phyloP scores from a whole-genome alignment of 2,113 vertebrate genomes.

The Gracilinanus agilis region DNA sequence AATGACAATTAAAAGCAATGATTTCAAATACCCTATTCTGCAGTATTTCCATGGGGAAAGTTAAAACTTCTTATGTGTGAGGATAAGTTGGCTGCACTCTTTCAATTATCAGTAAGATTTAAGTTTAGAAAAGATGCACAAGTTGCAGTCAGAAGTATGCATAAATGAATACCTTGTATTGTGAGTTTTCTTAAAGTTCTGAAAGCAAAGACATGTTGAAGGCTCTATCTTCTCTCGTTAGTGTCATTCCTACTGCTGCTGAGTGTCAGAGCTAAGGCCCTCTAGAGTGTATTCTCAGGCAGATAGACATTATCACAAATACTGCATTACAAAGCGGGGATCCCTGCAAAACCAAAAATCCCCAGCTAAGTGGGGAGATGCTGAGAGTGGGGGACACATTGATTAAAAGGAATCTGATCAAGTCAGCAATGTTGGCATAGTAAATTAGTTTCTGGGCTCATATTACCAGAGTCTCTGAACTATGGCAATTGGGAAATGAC shows the following conservation, averaged over 20 bases:
- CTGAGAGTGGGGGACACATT: not conserved
- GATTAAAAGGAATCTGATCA: not conserved
- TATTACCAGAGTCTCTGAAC: not conserved
- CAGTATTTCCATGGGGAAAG: not conserved
- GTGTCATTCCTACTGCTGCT: not conserved
- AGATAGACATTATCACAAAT: not conserved
- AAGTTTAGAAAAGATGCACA: slow-evolving; percentile 51
- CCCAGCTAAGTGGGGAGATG: not conserved
- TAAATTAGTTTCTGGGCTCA: not conserved
- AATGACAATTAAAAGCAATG: not conserved
- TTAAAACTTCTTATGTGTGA: not conserved
- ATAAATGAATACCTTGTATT: slow-evolving; percentile 60
- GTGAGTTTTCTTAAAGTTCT: slow-evolving; percentile 55
- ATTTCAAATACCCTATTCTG: not conserved
- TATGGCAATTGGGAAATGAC: not conserved
- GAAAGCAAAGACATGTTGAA: slow-evolving; percentile 1
- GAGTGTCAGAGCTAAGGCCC: not conserved
- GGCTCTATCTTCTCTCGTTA: slow-evolving; percentile 39
- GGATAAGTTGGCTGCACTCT: not conserved
- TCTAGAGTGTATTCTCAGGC: not conserved
- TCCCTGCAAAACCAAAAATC: not conserved
- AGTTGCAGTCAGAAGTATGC: slow-evolving; percentile 47
- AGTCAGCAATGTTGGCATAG: not conserved
- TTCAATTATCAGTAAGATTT: slow-evolving; percentile 31
- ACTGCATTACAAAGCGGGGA: not conserved